Base-by-base conservation (phyloP, 1,140 invertebrate genomes). In the Palaemon carinicauda region DNA sequence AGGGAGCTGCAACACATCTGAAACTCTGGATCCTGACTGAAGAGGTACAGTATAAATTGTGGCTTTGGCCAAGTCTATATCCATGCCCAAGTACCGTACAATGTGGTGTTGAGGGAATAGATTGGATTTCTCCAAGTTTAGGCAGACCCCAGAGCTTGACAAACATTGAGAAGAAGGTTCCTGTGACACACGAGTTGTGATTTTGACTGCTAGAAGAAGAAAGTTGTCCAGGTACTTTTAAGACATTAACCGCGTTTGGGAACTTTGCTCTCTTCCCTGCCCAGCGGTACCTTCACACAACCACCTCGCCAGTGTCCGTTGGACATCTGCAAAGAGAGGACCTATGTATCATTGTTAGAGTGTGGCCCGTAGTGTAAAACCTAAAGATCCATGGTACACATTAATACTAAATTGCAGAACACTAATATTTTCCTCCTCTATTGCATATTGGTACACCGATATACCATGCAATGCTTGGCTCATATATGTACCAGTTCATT, bases 371-470 rank as follows among this genome's bases (percentile, higher is more conserved):
- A 2, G 29, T 77, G 50, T 77, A 50, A 41, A 77, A 14, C 74
- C 29, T 77, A 41, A 77, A 77, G 51, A 77, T 77, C 74, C 74
- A 77, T 77, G 74, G 41, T n/a, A n/a, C n/a, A n/a, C n/a, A n/a
- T n/a, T n/a, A n/a, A n/a, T 77, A 74, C 71, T 31, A 19, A 74
- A 74, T 74, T 7, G 19, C 33, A 27, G 74, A 77, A 29, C 74
- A 77, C 31, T 77, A n/a, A 51, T 77, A 50, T 77, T 77, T 77
- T 77, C 51, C 51, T 5, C 27, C 19, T 31, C 12, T 74, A 3
- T 74, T 31, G 71, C 31, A 31, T 74, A 74, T 74, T 31, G 71
- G 71, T 74, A 33, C 71, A 74, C 33, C 31, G 33, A 31, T 74
- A 31, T 74, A 10, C 71, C 31, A 19, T 10, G 71, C 33, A 74